A percentile compares a stretch with the other conserved stretches of the same genome.
phyloP scores from a whole-genome alignment of 2,888 invertebrate species.

The Cheilosia vernalis region DNA sequence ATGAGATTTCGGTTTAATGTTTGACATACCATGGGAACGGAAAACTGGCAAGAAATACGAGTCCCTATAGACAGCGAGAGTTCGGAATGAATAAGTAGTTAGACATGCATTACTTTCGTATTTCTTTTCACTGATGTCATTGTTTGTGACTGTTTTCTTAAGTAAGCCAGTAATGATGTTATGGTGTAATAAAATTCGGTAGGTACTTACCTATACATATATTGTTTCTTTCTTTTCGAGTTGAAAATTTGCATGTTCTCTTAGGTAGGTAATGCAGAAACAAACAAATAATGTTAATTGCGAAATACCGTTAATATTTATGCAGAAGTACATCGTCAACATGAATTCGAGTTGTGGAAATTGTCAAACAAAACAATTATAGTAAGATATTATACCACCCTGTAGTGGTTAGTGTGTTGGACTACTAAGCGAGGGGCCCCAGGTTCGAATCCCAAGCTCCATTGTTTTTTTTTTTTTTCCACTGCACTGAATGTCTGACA shows the following conservation, averaged over 20 bases:
- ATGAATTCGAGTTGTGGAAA: too few species aligned
- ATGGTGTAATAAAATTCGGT: background rate
- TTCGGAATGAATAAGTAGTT: slow-evolving; percentile 41
- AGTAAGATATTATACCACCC: too few species aligned
- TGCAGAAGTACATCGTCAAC: background rate
- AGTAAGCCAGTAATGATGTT: background rate
- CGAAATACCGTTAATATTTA: background rate
- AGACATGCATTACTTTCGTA: slow-evolving; percentile 21
- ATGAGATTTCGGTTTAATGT: slow-evolving; percentile 37
- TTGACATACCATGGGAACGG: slow-evolving; percentile 43
- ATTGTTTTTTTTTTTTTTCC: too few species aligned
- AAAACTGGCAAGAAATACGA: slow-evolving; percentile 16
- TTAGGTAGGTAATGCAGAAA: background rate
- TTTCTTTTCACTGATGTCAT: slow-evolving; percentile 5
- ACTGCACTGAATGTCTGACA: too few species aligned
- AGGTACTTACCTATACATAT: background rate
- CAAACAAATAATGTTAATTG: background rate
- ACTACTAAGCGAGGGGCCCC: too few species aligned
- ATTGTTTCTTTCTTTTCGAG: background rate
- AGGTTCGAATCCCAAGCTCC: too few species aligned
- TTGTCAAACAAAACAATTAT: too few species aligned
- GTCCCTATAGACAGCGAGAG: slow-evolving; percentile 15
- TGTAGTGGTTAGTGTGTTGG: too few species aligned
- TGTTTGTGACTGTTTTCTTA: slow-evolving; percentile 50
- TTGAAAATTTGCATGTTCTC: background rate